Evolutionary conservation across 2,113 vertebrate species (phyloP).

Genomic region (Ciconia boyciana): DNA sequence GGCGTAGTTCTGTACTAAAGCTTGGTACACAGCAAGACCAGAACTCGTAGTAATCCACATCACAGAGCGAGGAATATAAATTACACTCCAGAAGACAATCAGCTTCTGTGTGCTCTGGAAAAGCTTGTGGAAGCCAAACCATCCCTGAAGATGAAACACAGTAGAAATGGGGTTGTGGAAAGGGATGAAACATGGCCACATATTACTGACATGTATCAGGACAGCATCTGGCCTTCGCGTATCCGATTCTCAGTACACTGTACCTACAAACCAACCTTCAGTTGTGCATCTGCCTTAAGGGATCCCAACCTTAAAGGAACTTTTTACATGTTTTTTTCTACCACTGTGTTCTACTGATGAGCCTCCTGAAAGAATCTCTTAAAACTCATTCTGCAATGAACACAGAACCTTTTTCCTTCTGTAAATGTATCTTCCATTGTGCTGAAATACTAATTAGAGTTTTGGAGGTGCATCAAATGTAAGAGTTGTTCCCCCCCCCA

Average conservation of each 20-base stretch:
- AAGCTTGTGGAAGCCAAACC: background rate
- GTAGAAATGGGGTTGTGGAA: background rate
- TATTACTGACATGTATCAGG: background rate
- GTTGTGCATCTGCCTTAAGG: background rate
- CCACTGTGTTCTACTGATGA: background rate
- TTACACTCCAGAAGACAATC: background rate
- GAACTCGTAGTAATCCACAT: background rate
- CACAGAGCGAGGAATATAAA: background rate
- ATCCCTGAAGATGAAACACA: background rate
- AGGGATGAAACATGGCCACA: background rate
- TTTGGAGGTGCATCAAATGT: background rate
- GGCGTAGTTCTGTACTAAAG: background rate
- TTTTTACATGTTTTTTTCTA: background rate
- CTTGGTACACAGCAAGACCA: background rate
- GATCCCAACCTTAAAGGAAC: background rate
- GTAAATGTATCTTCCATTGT: background rate
- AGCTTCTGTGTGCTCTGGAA: background rate
- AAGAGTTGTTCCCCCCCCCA: background rate
- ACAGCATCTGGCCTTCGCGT: background rate
- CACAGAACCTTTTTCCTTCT: background rate
- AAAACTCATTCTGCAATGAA: background rate
- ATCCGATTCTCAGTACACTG: accelerated
- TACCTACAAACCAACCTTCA: background rate
- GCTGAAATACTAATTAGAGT: background rate
- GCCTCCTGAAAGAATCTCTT: background rate